phyloP scores from a whole-genome alignment of 2,888 invertebrate species.

The Sphinx pinastri region DNA sequence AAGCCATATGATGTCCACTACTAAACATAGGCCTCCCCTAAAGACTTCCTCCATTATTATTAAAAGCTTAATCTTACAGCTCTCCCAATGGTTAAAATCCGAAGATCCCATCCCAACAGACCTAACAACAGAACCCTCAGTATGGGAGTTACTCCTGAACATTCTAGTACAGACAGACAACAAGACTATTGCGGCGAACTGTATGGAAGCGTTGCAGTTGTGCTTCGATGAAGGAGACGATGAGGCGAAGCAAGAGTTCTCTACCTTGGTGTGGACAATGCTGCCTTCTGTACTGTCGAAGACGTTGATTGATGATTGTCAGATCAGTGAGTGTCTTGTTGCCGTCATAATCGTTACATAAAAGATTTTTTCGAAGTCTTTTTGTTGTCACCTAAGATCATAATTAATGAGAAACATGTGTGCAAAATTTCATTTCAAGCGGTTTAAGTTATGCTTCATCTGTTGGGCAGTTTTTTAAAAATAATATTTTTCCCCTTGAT shows the following conservation, averaged over 20 bases:
- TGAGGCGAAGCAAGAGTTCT: conserved; percentile 56
- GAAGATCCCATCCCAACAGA: conserved; percentile 69
- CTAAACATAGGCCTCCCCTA: too few relatives aligned
- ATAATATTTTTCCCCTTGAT: too few relatives aligned
- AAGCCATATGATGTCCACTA: too few relatives aligned
- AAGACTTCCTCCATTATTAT: too few relatives aligned
- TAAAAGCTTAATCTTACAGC: conserved; percentile 44
- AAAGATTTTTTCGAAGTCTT: too few relatives aligned
- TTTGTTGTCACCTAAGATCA: too few relatives aligned
- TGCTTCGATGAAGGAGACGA: conserved; percentile 60
- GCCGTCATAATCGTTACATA: too few relatives aligned
- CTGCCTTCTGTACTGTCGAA: conserved; percentile 66
- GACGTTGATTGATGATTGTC: conserved; percentile 60
- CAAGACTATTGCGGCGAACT: conserved; percentile 52
- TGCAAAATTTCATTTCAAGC: too few relatives aligned
- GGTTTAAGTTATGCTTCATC: too few relatives aligned
- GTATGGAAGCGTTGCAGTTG: conserved; percentile 57
- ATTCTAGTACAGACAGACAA: conserved; percentile 60
- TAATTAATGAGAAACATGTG: too few relatives aligned
- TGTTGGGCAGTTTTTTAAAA: too few relatives aligned
- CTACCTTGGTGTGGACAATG: conserved; percentile 61
- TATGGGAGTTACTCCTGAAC: conserved; percentile 69
- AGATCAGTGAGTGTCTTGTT: conserved; percentile 53
- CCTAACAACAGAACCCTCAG: conserved; percentile 56
- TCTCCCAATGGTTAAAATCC: conserved; percentile 70